A percentile compares a stretch with the other conserved stretches of the same genome.
These are phyloP conservation scores for Urocynchramus pylzowi DNA, from an alignment of 2,113 vertebrate genomes.

Conservation along the genomic window DNA sequence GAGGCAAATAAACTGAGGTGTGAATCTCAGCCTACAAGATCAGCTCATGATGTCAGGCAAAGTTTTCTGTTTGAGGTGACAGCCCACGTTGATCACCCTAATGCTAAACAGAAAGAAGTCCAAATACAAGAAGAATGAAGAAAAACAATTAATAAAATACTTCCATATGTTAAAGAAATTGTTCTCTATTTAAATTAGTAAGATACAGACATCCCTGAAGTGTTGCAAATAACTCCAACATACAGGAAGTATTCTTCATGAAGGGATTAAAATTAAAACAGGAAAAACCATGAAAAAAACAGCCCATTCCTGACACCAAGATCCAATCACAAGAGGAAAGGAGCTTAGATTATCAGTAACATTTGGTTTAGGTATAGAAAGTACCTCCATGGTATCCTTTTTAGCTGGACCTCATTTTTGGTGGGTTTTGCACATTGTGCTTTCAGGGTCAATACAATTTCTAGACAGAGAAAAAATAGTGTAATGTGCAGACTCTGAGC, in stretches of 20 bases:
- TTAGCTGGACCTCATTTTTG: background rate
- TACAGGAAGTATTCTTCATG: background rate
- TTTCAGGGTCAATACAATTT: background rate
- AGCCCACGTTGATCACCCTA: accelerated
- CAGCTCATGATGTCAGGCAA: background rate
- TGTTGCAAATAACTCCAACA: background rate
- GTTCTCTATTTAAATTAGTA: background rate
- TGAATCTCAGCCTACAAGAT: background rate
- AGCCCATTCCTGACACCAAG: background rate
- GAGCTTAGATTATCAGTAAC: background rate
- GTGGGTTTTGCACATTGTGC: background rate
- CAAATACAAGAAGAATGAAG: background rate
- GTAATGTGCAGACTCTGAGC: background rate
- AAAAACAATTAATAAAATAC: background rate
- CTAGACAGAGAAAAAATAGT: background rate
- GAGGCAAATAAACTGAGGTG: background rate
- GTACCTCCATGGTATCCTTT: background rate
- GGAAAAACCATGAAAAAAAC: background rate
- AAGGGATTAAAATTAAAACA: conserved; percentile 4
- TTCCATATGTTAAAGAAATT: background rate
- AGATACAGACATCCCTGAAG: background rate
- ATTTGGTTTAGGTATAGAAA: background rate
- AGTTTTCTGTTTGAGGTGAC: background rate
- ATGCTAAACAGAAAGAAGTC: background rate
- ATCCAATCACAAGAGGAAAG: background rate